Evolutionary conservation across 2,888 invertebrate genomes (phyloP).

Genomic region (Blastobasis lacticolella): DNA sequence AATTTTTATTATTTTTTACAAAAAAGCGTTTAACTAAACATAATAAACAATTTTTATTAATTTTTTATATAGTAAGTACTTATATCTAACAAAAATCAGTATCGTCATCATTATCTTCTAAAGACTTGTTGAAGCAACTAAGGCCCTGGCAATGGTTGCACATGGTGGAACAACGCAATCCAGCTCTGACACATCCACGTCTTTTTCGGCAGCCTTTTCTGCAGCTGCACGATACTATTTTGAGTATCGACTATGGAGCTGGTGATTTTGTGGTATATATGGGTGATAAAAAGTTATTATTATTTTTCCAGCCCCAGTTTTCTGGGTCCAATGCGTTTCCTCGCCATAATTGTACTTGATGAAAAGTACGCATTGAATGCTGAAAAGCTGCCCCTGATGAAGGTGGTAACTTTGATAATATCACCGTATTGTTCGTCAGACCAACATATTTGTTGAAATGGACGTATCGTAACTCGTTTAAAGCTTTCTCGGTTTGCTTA

Average conservation of each 20-base stretch:
- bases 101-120: slow-evolving; percentile 6
- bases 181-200: slow-evolving; percentile 7
- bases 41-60: neutral
- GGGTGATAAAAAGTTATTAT: neutral
- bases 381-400: slow-evolving; percentile 7
- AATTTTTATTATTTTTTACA: slow-evolving; percentile 4
- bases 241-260: slow-evolving; percentile 8
- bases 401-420: slow-evolving; percentile 11
- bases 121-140: slow-evolving; percentile 4
- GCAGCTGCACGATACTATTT: slow-evolving; percentile 9
- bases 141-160: slow-evolving; percentile 4
- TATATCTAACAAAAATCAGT: slow-evolving; percentile 2
- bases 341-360: slow-evolving; percentile 9
- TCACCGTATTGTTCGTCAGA: slow-evolving; percentile 8
- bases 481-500: slow-evolving; percentile 2
- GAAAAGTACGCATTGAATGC: slow-evolving; percentile 8
- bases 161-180: slow-evolving; percentile 7
- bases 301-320: slow-evolving; percentile 2
- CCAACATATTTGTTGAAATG: slow-evolving; percentile 9
- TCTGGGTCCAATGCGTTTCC: slow-evolving; percentile 10
- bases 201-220: slow-evolving; percentile 8
- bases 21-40: slow-evolving; percentile 4
- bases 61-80: neutral
- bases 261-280: slow-evolving; percentile 6
- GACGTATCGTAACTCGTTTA: slow-evolving; percentile 5